A percentile compares a stretch with the other conserved stretches of the same genome.
These are phyloP conservation scores for Fistularia tabacaria DNA, from an alignment of 2,797 vertebrate genomes.

Conservation along the genomic window DNA sequence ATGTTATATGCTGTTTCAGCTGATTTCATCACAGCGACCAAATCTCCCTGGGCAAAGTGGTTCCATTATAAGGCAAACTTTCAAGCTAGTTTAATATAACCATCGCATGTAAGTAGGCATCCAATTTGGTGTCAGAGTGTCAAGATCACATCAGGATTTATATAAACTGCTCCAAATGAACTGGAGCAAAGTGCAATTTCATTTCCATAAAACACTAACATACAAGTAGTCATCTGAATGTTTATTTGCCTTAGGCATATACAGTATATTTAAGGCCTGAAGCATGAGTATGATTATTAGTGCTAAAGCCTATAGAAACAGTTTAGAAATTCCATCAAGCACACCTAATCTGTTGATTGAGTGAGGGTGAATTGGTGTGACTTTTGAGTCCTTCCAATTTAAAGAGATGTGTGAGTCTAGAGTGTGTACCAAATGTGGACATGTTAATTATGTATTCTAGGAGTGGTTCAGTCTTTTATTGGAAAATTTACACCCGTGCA, in stretches of 20 bases:
- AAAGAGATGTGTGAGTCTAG: slow-evolving; percentile 56
- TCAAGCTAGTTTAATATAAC: no score
- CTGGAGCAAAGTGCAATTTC: slow-evolving; percentile 7
- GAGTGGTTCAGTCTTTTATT: slow-evolving; percentile 73
- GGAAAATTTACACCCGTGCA: slow-evolving; percentile 79
- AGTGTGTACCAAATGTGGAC: slow-evolving; percentile 59
- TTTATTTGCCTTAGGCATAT: slow-evolving; percentile 19
- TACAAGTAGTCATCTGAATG: slow-evolving; percentile 5
- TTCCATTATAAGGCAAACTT: no score
- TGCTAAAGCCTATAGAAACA: slow-evolving; percentile 39
- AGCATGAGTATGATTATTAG: slow-evolving; percentile 33
- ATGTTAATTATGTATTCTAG: slow-evolving; percentile 79
- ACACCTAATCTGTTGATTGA: slow-evolving; percentile 56
- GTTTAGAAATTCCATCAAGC: slow-evolving; percentile 48
- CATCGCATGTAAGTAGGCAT: no score
- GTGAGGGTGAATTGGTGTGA: slow-evolving; percentile 43
- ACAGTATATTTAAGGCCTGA: slow-evolving; percentile 17
- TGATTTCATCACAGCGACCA: no score
- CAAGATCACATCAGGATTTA: no score
- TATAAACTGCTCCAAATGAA: slow-evolving; percentile 3
- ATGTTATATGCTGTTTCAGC: no score
- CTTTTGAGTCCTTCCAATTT: slow-evolving; percentile 59
- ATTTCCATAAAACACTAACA: slow-evolving; percentile 11
- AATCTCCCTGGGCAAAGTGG: no score
- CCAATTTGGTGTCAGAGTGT: no score